These are phyloP conservation scores for Eudasyphora cyanicolor DNA, from an alignment of 2,888 invertebrate species.

Conservation along the genomic window DNA sequence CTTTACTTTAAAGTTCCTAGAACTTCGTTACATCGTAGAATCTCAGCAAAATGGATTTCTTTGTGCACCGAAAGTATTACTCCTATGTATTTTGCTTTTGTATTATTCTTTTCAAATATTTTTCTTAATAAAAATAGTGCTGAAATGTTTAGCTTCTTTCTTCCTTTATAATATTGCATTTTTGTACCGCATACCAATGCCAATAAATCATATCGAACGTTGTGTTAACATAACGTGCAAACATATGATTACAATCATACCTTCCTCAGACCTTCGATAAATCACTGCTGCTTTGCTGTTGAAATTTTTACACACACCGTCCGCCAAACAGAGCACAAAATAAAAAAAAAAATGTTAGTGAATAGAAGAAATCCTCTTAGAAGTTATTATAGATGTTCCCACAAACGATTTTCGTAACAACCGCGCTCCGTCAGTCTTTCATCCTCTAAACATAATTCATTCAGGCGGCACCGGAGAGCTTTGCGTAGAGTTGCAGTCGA, in stretches of 20 bases:
- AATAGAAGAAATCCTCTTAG: constrained; percentile 28
- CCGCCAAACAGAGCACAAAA: background rate
- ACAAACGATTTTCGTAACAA: constrained; percentile 10
- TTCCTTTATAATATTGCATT: background rate
- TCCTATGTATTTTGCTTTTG: no score
- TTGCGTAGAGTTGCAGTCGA: constrained; percentile 2
- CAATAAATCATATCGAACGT: constrained; percentile 57
- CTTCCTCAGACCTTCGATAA: constrained; percentile 6
- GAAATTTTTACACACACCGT: background rate
- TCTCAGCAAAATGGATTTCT: no score
- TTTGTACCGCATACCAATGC: background rate
- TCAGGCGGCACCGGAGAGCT: background rate
- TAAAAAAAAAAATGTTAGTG: constrained; percentile 6
- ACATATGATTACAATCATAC: constrained; percentile 60
- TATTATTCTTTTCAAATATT: no score
- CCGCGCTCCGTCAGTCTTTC: constrained; percentile 32
- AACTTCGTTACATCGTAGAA: no score
- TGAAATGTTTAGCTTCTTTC: no score
- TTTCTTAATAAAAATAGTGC: no score
- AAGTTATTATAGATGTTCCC: constrained; percentile 27
- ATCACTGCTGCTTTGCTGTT: constrained; percentile 4
- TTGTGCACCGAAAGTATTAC: no score
- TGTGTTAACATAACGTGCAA: constrained; percentile 64
- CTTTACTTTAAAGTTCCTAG: no score
- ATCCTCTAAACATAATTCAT: constrained; percentile 54